Evolutionary conservation across 2,113 vertebrate species (phyloP).

Genomic region (Chaetodon auriga): DNA sequence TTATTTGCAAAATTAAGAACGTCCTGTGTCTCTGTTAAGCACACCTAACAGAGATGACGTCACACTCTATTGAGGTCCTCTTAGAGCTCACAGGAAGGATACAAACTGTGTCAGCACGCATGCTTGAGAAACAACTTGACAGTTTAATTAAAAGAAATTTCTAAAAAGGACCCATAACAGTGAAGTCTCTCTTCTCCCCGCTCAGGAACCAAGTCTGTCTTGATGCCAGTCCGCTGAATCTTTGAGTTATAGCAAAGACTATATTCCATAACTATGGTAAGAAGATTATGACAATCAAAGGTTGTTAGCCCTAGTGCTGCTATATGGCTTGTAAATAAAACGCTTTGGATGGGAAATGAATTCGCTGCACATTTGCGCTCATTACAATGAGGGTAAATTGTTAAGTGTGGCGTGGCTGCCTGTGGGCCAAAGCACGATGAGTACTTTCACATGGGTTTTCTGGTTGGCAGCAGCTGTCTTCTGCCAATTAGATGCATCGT

Average conservation of each 20-base stretch:
- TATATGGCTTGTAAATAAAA: conserved; percentile 69
- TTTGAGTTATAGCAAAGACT: conserved; percentile 18
- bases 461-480: conserved; percentile 80
- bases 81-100: neutral
- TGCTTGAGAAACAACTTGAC: conserved; percentile 14
- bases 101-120: neutral
- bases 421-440: conserved; percentile 62
- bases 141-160: conserved; percentile 3
- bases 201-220: conserved; percentile 7
- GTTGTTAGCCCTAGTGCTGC: conserved; percentile 39
- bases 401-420: conserved; percentile 77
- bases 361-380: conserved; percentile 64
- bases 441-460: conserved; percentile 73
- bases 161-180: conserved; percentile 2
- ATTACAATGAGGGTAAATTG: conserved; percentile 69
- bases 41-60: neutral
- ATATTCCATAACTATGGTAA: conserved; percentile 8
- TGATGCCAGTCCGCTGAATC: conserved; percentile 19
- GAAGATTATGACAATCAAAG: conserved; percentile 43
- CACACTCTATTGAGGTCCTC: neutral
- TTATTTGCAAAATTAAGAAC: neutral
- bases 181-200: neutral
- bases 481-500: conserved; percentile 76
- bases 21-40: neutral
- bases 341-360: conserved; percentile 62